These are phyloP conservation scores for Mactra quadrangularis DNA, from an alignment of 1,140 invertebrate species.

Conservation along the genomic window DNA sequence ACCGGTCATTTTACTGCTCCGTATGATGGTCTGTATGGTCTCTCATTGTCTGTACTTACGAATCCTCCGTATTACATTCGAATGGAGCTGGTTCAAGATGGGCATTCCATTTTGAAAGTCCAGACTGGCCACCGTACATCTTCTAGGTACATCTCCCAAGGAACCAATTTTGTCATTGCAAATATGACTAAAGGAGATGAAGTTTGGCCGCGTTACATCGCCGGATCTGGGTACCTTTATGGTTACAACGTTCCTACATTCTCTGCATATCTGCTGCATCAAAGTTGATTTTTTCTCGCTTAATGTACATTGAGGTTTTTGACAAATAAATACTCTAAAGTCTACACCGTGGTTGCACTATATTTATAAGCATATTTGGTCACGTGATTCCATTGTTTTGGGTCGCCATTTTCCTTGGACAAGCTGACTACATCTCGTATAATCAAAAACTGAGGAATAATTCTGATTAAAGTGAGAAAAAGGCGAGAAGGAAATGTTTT, in stretches of 20 bases:
- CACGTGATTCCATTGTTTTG: no score
- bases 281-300: no score
- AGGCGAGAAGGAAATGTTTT: no score
- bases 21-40: slow-evolving; percentile 44
- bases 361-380: no score
- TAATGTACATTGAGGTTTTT: no score
- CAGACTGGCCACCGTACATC: slow-evolving; percentile 43
- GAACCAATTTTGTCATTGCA: slow-evolving; percentile 42
- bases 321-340: no score
- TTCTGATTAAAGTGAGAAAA: no score
- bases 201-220: slow-evolving; percentile 40
- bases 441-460: no score
- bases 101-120: slow-evolving; percentile 19
- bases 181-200: slow-evolving; percentile 47
- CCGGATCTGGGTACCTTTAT: slow-evolving; percentile 28
- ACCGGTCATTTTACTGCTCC: slow-evolving; percentile 42
- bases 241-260: slow-evolving; percentile 46
- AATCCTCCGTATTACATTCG: slow-evolving; percentile 2
- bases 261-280: slow-evolving; percentile 35
- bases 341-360: no score
- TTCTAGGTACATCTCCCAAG: slow-evolving; percentile 40
- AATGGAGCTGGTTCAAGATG: slow-evolving; percentile 40
- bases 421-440: no score
- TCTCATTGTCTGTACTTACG: slow-evolving; percentile 45
- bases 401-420: no score